Conservation (phyloP, 2,888 invertebrate genomes). For the Rhagonycha fulva region DNA sequence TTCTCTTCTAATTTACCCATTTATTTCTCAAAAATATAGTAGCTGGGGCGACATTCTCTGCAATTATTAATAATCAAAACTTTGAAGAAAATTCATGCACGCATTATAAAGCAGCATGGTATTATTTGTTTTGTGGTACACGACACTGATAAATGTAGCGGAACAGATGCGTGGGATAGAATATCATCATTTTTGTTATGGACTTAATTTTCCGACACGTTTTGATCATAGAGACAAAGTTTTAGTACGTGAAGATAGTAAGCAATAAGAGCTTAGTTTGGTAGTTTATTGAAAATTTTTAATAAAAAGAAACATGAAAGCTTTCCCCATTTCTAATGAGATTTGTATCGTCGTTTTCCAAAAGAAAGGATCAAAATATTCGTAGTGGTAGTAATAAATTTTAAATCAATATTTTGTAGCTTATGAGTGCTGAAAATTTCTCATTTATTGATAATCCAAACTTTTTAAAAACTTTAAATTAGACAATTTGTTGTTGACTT, state of each 20-base stretch:
- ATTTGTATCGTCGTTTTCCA: neutral
- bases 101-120: constrained; percentile 1
- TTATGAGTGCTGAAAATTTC: neutral
- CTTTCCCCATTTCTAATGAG: neutral
- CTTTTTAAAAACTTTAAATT: constrained; percentile 6
- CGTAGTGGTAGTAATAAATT: neutral
- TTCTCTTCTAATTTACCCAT: neutral
- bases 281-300: neutral
- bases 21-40: neutral
- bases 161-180: constrained; percentile 13
- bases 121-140: constrained; percentile 5
- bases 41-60: neutral
- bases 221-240: neutral
- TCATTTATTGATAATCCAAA: neutral
- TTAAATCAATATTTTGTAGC: neutral
- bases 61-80: neutral
- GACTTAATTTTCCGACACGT: constrained; percentile 9
- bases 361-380: neutral
- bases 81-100: constrained; percentile 7
- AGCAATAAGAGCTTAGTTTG: neutral
- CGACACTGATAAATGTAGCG: constrained; percentile 13
- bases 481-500: constrained; percentile 2
- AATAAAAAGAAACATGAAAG: neutral
- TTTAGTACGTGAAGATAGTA: neutral
- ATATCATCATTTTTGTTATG: constrained; percentile 11